Percentiles rank a stretch among this genome's conserved stretches.
These are phyloP conservation scores for Psophia crepitans DNA, from an alignment of 2,113 vertebrate species.

Conservation along the genomic window DNA sequence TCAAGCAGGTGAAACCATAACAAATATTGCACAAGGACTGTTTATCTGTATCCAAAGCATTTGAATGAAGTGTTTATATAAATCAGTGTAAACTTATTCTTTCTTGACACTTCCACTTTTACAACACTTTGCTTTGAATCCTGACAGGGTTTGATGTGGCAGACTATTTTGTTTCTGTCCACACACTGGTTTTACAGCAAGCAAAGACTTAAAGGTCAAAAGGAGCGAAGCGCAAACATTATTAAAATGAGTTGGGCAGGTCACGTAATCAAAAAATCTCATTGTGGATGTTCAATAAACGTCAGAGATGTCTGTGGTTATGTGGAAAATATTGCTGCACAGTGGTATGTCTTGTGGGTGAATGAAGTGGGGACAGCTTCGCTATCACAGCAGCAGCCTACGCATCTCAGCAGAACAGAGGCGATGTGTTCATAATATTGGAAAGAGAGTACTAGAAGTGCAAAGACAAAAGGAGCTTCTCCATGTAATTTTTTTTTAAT, in stretches of 20 bases:
- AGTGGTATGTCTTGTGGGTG: not conserved
- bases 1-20: slow-evolving; percentile 36
- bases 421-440: rapidly evolving
- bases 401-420: not conserved
- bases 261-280: not conserved
- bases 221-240: not conserved
- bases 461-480: not conserved
- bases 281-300: not conserved
- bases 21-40: slow-evolving; percentile 51
- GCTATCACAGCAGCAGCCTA: not conserved
- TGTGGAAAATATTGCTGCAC: not conserved
- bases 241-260: not conserved
- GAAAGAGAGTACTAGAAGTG: not conserved
- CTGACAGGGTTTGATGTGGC: not conserved
- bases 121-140: not conserved
- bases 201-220: not conserved
- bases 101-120: not conserved
- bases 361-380: not conserved
- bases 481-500: not conserved
- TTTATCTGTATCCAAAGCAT: slow-evolving; percentile 20
- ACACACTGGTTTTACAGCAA: not conserved
- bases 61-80: slow-evolving; percentile 35
- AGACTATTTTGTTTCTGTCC: not conserved
- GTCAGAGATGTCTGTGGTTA: not conserved
- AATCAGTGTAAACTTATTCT: not conserved